These are phyloP conservation scores for Jacana jacana DNA, from an alignment of 2,113 vertebrate genomes.

Conservation along the genomic window DNA sequence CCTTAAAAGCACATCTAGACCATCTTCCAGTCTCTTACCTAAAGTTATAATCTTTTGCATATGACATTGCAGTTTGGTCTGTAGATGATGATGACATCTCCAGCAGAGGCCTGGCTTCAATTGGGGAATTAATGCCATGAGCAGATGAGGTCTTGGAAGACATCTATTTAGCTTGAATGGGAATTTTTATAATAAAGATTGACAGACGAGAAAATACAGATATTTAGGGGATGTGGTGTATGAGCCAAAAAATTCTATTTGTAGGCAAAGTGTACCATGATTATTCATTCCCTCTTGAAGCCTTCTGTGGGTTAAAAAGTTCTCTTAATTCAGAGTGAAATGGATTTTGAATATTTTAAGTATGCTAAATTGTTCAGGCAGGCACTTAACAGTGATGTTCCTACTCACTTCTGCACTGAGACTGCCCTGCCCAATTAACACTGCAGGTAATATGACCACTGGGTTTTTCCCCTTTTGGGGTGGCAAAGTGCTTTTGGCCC, in stretches of 20 bases:
- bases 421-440: not conserved
- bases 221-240: not conserved
- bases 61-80: not conserved
- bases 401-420: not conserved
- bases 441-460: not conserved
- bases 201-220: conserved; percentile 13
- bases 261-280: not conserved
- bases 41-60: not conserved
- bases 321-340: conserved; percentile 2
- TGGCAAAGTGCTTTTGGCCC: not conserved
- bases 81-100: conserved; percentile 30
- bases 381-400: not conserved
- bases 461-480: not conserved
- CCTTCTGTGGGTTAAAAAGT: not conserved
- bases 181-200: conserved; percentile 50
- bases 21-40: not conserved
- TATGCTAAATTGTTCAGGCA: not conserved
- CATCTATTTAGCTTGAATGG: conserved; percentile 28
- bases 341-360: not conserved
- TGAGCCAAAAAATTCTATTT: not conserved
- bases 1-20: not conserved
- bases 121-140: not conserved
- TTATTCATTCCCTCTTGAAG: not conserved
- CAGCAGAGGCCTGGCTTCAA: conserved; percentile 9
- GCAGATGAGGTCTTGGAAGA: conserved; percentile 20